These are phyloP conservation scores for Diplodus sargus DNA, from an alignment of 2,797 vertebrate genomes.

Conservation along the genomic window DNA sequence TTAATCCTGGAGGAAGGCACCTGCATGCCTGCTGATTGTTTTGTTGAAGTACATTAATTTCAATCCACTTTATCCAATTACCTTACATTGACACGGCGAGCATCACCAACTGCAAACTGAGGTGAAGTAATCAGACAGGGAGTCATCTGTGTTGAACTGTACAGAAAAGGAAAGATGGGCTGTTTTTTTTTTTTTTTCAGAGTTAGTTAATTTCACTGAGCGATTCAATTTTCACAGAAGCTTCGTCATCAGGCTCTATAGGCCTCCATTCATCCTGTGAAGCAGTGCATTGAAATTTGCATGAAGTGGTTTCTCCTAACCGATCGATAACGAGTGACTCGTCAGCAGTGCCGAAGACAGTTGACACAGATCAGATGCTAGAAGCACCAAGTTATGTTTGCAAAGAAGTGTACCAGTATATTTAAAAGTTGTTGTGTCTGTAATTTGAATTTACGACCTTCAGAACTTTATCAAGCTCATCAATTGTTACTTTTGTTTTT, in stretches of 20 bases:
- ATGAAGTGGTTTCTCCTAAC: neutral
- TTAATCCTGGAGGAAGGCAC: constrained; percentile 70
- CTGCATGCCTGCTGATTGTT: constrained; percentile 68
- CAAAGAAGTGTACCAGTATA: neutral
- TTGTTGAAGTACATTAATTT: constrained; percentile 70
- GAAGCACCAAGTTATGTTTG: neutral
- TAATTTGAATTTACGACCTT: neutral
- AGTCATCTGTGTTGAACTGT: constrained; percentile 34
- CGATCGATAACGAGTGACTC: neutral
- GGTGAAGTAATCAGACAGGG: constrained; percentile 56
- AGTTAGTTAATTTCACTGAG: constrained; percentile 4
- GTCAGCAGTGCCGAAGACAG: neutral
- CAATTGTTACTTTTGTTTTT: too few relatives aligned
- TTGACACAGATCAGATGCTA: neutral
- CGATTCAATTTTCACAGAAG: neutral
- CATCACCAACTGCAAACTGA: constrained; percentile 61
- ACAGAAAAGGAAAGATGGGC: neutral
- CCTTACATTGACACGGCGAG: constrained; percentile 64
- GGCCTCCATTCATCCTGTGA: neutral
- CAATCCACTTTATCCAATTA: constrained; percentile 75
- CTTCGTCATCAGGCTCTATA: neutral
- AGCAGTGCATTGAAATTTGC: constrained; percentile 6
- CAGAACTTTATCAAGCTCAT: neutral
- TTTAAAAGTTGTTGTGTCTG: neutral
- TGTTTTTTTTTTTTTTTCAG: neutral